A percentile compares a stretch with the other conserved stretches of the same genome.
Conservation (phyloP, 2,113 vertebrate genomes). For the Syrmaticus mikado region DNA sequence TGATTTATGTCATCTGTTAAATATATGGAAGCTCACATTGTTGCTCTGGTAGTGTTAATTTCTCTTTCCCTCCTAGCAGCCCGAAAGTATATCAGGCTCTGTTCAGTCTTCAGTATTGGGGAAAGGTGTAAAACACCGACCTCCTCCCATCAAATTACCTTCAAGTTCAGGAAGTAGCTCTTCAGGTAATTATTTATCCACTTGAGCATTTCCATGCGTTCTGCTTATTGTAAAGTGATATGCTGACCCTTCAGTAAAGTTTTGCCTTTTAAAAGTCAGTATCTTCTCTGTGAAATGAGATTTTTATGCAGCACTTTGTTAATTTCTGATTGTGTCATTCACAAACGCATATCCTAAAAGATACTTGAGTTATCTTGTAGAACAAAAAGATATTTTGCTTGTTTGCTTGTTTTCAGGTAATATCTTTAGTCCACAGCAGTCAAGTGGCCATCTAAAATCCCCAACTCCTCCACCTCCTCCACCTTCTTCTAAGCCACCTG, state of each 20-base stretch:
- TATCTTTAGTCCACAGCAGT: conserved; percentile 87
- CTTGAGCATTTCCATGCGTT: not conserved
- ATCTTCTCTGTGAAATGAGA: not conserved
- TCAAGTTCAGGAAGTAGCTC: conserved; percentile 88
- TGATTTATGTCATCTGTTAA: conserved; percentile 1
- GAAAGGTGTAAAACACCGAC: conserved; percentile 94
- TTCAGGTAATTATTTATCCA: conserved; percentile 85
- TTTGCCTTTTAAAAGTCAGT: not conserved
- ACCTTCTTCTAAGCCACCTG: conserved; percentile 86
- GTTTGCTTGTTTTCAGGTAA: conserved; percentile 69
- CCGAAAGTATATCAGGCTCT: conserved; percentile 86
- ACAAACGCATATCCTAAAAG: not conserved
- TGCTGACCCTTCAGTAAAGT: not conserved
- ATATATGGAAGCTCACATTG: not conserved
- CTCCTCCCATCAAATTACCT: conserved; percentile 96
- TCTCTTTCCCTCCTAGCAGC: conserved; percentile 76
- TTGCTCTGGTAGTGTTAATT: conserved; percentile 53
- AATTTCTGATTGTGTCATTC: not conserved
- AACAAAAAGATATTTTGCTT: conserved; percentile 11
- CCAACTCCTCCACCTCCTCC: conserved; percentile 90
- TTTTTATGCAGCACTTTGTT: not conserved
- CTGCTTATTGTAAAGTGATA: not conserved
- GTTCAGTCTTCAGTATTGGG: conserved; percentile 93
- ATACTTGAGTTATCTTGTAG: not conserved
- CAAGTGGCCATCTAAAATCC: conserved; percentile 93